Percentiles rank a stretch among this genome's conserved stretches.
Evolutionary conservation across 2,888 invertebrate genomes (phyloP).

Genomic region (Pristionchus mayeri): DNA sequence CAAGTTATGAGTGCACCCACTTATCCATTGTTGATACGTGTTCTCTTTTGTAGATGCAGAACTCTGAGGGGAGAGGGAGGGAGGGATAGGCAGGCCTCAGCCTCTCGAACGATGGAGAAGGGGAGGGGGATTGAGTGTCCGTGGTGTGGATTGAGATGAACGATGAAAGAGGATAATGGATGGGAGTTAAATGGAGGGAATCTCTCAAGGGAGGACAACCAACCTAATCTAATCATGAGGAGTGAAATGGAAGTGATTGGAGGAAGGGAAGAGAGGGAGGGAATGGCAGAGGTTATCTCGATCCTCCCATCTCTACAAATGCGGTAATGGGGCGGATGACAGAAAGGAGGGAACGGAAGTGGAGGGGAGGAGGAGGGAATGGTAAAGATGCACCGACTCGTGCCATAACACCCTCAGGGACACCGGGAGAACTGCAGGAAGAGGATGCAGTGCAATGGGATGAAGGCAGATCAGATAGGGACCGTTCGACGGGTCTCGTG

Average conservation of each 20-base stretch:
- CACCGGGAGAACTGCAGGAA: background rate
- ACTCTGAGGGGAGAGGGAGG: conserved; percentile 4
- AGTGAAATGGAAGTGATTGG: conserved; percentile 23
- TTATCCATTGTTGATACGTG: conserved; percentile 44
- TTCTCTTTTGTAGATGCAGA: conserved; percentile 30
- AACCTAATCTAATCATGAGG: conserved; percentile 29
- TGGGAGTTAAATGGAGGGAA: conserved; percentile 15
- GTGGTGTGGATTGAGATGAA: conserved; percentile 16
- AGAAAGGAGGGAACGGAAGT: conserved; percentile 30
- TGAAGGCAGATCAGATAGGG: no score
- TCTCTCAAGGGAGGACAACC: background rate
- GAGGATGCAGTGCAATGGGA: background rate
- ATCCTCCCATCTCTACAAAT: background rate
- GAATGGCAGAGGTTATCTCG: conserved; percentile 23
- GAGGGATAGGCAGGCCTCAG: background rate
- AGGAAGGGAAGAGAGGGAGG: background rate
- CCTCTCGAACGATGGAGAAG: background rate
- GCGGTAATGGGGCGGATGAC: conserved; percentile 25
- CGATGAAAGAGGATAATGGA: conserved; percentile 33
- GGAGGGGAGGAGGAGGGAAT: background rate
- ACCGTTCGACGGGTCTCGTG: no score
- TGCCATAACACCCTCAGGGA: conserved; percentile 38
- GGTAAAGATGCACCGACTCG: conserved; percentile 2
- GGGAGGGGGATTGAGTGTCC: background rate
- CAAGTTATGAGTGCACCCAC: conserved; percentile 38